Base-by-base conservation (phyloP, 2,888 invertebrate species). In the Nebria salina region DNA sequence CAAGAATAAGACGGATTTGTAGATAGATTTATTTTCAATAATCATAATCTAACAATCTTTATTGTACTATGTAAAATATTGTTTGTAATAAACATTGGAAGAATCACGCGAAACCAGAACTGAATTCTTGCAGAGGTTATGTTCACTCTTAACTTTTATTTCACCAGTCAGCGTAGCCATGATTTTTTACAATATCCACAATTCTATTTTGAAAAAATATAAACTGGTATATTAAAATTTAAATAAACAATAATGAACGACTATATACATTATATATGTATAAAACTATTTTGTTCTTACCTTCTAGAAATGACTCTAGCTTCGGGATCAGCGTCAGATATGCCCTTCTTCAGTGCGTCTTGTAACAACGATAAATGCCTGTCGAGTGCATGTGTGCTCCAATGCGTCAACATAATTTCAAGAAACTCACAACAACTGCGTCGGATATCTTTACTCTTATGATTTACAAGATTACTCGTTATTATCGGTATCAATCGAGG, bases 401-500 rank as follows among this genome's bases (percentile, higher is more conserved):
- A 99, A 65, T 93, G 93, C 85, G 95, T 95, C 82, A 98, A 90
- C 82, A 98, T 90, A 83, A 95, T 90, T 82, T 95, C 94, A 76
- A 99, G 89, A 84, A 97, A 94, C 88, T 98, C 98, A 86, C 95
- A 96, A 85, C 92, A 90, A 74, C 92, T 91, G 82, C 92, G 91
- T 20, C 98, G 92, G 84, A 98, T 97, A 85, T 98, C 97, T 90
- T 96, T 97, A 83, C 97, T 96, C 90, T 98, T 98, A 86, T 96
- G 94, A 82, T 92, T 92, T 83, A 93, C 92, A 84, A 97, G 91
- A 85, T 94, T 94, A 82, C 92, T 92, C 9, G 94, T 92, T 34
- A 97, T 91, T 82, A 96, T 94, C 34, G 96, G 95, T 72, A 97
- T 91, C 66, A 97, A 90, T 68, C 97, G 92, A 77, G 94, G 93